These are phyloP conservation scores for Heterotilapia buettikoferi DNA, from an alignment of 2,113 vertebrate species.

Conservation along the genomic window DNA sequence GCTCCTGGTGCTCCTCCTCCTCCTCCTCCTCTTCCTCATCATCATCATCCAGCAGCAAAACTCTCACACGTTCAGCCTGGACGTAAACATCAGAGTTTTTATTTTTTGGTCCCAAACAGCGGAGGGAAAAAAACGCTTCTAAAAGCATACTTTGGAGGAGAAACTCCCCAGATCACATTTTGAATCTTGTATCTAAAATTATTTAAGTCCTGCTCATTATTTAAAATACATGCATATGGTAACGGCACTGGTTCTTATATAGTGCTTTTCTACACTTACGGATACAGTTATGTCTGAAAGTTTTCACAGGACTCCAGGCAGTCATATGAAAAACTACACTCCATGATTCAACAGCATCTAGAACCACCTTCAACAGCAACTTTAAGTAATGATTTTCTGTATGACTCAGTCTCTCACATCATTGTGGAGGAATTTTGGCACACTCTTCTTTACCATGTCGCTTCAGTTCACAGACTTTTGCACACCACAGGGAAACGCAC, in stretches of 20 bases:
- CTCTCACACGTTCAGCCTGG: neutral
- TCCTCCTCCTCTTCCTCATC: rapidly evolving
- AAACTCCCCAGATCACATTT: neutral
- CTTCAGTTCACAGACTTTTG: neutral
- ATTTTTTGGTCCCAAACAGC: neutral
- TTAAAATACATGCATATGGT: neutral
- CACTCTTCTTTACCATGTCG: neutral
- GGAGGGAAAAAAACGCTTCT: neutral
- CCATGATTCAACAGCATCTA: neutral
- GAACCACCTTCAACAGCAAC: neutral
- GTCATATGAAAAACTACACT: neutral
- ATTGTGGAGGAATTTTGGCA: neutral
- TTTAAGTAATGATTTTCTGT: neutral
- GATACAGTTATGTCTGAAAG: neutral
- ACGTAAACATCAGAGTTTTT: neutral
- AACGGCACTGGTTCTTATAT: neutral
- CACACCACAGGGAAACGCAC: neutral
- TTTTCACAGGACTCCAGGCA: neutral
- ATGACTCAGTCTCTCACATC: neutral
- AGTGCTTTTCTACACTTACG: neutral
- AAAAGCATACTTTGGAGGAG: neutral
- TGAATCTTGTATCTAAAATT: neutral
- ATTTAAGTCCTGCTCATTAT: neutral
- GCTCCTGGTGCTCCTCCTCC: neutral
- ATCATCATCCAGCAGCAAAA: neutral